Conservation (phyloP, 2,797 vertebrate species). For the Notolabrus celidotus region DNA sequence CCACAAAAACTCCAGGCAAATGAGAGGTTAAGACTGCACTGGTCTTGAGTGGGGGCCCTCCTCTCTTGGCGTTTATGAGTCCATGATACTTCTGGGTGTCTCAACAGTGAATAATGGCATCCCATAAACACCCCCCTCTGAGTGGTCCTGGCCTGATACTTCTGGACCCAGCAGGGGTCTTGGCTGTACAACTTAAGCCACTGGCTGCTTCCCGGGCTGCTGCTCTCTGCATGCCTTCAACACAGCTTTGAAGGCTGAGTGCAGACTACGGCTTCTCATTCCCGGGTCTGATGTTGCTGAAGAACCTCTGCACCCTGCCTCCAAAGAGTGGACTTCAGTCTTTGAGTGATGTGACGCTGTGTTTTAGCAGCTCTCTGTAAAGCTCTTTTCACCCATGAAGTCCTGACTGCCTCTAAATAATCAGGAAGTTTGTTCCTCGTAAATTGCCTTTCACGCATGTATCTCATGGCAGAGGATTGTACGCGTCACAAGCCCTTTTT, state of each 20-base stretch:
- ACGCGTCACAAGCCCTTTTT: too few species aligned
- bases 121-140: neutral
- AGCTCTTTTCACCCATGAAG: too few species aligned
- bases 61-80: neutral
- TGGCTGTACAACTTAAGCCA: neutral
- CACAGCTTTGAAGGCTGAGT: neutral
- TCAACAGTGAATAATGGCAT: slow-evolving; percentile 4
- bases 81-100: neutral
- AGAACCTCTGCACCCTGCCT: neutral
- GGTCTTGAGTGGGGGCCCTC: neutral
- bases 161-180: neutral
- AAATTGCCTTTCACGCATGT: too few species aligned
- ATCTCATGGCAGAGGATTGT: too few species aligned
- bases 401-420: too few species aligned
- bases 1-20: neutral
- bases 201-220: slow-evolving; percentile 7
- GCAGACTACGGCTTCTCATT: neutral
- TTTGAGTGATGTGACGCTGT: too few species aligned
- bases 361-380: too few species aligned
- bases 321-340: too few species aligned
- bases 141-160: neutral
- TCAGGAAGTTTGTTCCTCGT: too few species aligned
- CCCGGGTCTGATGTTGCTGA: neutral
- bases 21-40: neutral
- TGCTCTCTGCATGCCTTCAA: neutral